These are phyloP conservation scores for Rhagoletis zephyria DNA, from an alignment of 1,140 invertebrate species.

Conservation along the genomic window DNA sequence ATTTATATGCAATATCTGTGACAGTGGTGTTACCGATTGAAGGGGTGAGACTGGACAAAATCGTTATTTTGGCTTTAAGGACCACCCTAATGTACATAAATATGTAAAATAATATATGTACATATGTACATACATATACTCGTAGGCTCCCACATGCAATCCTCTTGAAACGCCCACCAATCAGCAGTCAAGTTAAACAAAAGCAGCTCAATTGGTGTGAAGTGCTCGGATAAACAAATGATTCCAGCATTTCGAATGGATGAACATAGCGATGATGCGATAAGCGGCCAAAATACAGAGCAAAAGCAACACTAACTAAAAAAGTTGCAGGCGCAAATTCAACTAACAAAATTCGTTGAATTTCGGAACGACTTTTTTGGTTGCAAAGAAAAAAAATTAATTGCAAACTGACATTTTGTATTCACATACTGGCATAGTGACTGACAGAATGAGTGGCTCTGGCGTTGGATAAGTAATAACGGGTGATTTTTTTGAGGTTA, in stretches of 20 bases:
- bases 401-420: background rate
- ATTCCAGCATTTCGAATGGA: constrained; percentile 3
- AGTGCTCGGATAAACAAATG: constrained; percentile 22
- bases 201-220: background rate
- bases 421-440: background rate
- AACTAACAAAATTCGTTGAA: background rate
- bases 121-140: background rate
- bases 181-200: background rate
- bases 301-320: background rate
- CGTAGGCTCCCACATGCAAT: background rate
- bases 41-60: too few relatives aligned
- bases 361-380: background rate
- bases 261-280: background rate
- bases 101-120: too few relatives aligned
- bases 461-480: background rate
- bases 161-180: background rate
- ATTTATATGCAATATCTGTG: too few relatives aligned
- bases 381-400: background rate
- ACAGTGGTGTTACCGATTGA: too few relatives aligned
- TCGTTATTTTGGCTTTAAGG: too few relatives aligned
- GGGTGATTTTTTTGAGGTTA: background rate
- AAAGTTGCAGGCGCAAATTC: background rate
- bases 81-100: background rate
- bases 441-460: background rate
- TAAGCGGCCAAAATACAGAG: background rate